Evolutionary conservation across 2,113 vertebrate species (phyloP).

Genomic region (Hippocampus guttulatus): DNA sequence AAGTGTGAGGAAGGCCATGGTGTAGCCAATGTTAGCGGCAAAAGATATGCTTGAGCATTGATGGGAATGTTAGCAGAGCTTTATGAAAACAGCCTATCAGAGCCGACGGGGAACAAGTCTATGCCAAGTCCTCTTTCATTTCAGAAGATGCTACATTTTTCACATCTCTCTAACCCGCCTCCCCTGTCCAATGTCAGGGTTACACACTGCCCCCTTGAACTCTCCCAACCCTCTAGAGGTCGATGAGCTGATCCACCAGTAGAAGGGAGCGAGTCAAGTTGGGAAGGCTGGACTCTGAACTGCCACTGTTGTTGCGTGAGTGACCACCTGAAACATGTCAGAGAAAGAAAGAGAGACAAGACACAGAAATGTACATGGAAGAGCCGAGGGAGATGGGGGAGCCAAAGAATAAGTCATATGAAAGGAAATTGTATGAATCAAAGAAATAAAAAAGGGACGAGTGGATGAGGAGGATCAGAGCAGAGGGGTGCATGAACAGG

Average conservation of each 20-base stretch:
- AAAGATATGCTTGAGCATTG: conserved; percentile 48
- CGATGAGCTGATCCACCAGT: conserved; percentile 99
- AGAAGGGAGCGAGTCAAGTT: conserved; percentile 98
- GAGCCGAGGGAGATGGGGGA: conserved; percentile 51
- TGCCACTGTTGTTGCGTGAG: conserved; percentile 99
- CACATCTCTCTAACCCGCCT: conserved; percentile 41
- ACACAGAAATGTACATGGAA: conserved; percentile 54
- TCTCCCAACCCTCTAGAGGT: conserved; percentile 87
- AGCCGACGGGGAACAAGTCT: conserved; percentile 45
- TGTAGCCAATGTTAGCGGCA: conserved; percentile 42
- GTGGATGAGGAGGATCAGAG: conserved; percentile 32
- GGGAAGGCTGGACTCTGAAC: conserved; percentile 99
- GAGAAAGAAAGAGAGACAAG: conserved; percentile 66
- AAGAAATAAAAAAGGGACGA: conserved; percentile 32
- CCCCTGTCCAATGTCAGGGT: conserved; percentile 42
- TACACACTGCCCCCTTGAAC: conserved; percentile 65
- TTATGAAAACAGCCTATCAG: conserved; percentile 55
- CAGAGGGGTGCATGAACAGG: conserved; percentile 49
- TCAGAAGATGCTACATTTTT: conserved; percentile 59
- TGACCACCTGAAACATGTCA: conserved; percentile 94
- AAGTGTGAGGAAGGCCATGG: conserved; percentile 44
- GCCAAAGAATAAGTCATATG: conserved; percentile 55
- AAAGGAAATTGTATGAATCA: conserved; percentile 43
- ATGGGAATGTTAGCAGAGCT: conserved; percentile 48
- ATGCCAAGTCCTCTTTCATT: conserved; percentile 38